These are phyloP conservation scores for Colostygia pectinataria DNA, from an alignment of 2,888 invertebrate genomes.

Conservation along the genomic window DNA sequence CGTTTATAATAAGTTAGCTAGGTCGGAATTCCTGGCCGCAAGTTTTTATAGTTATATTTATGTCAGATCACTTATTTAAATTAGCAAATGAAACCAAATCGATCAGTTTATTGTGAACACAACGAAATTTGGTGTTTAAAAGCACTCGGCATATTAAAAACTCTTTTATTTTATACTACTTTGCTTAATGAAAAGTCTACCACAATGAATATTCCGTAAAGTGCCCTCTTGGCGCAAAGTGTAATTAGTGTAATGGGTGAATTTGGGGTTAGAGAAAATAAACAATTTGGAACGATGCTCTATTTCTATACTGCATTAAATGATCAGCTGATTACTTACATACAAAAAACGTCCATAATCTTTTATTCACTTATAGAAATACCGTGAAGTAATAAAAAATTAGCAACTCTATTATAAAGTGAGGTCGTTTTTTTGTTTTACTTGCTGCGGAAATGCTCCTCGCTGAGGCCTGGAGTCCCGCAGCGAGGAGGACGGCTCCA, in stretches of 20 bases:
- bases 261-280: background rate
- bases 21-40: too few relatives aligned
- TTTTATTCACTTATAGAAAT: too few relatives aligned
- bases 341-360: too few relatives aligned
- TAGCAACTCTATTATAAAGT: too few relatives aligned
- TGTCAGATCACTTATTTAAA: background rate
- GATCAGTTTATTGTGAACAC: background rate
- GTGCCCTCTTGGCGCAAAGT: slow-evolving; percentile 7
- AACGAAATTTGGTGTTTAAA: background rate
- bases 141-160: slow-evolving; percentile 12
- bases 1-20: too few relatives aligned
- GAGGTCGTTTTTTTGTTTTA: too few relatives aligned
- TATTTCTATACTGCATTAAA: too few relatives aligned
- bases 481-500: slow-evolving; percentile 60
- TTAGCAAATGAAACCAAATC: background rate
- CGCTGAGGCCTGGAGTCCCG: slow-evolving; percentile 63
- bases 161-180: slow-evolving; percentile 13
- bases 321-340: too few relatives aligned
- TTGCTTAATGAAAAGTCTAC: slow-evolving; percentile 15
- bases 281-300: background rate
- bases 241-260: slow-evolving; percentile 22
- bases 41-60: too few relatives aligned
- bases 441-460: too few relatives aligned
- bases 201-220: slow-evolving; percentile 11
- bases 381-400: too few relatives aligned